Percentiles rank a stretch among this genome's conserved stretches.
Conservation (phyloP, 2,113 vertebrate species). For the Albula glossodonta region DNA sequence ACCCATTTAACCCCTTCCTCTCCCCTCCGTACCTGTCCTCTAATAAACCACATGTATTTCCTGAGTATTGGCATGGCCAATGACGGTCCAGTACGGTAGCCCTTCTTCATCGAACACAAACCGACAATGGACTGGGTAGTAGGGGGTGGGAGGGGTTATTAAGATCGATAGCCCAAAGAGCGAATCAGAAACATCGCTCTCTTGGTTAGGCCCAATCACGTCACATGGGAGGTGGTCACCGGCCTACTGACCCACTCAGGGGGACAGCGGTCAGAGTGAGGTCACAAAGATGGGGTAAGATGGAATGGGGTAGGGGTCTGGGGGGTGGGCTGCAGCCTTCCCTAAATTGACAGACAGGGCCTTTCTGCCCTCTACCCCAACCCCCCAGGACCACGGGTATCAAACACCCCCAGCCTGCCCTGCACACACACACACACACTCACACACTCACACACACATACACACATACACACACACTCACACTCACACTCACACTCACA, state of each 20-base stretch:
- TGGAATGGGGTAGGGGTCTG: background rate
- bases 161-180: background rate
- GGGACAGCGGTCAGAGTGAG: background rate
- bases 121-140: slow-evolving; percentile 37
- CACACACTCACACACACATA: too few relatives aligned
- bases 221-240: background rate
- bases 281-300: background rate
- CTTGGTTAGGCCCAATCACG: background rate
- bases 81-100: slow-evolving; percentile 61
- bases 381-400: background rate
- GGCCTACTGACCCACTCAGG: background rate
- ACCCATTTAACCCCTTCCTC: slow-evolving; percentile 7
- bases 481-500: background rate
- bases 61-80: slow-evolving; percentile 58
- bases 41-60: slow-evolving; percentile 51
- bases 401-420: too few relatives aligned
- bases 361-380: background rate
- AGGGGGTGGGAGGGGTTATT: slow-evolving; percentile 29
- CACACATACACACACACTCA: too few relatives aligned
- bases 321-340: too few relatives aligned
- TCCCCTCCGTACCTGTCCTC: slow-evolving; percentile 39
- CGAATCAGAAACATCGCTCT: background rate
- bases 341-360: background rate
- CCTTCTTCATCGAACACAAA: slow-evolving; percentile 61
- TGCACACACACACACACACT: too few relatives aligned